Conservation (phyloP, 2,888 invertebrate genomes). For the Barypeithes pellucidus region DNA sequence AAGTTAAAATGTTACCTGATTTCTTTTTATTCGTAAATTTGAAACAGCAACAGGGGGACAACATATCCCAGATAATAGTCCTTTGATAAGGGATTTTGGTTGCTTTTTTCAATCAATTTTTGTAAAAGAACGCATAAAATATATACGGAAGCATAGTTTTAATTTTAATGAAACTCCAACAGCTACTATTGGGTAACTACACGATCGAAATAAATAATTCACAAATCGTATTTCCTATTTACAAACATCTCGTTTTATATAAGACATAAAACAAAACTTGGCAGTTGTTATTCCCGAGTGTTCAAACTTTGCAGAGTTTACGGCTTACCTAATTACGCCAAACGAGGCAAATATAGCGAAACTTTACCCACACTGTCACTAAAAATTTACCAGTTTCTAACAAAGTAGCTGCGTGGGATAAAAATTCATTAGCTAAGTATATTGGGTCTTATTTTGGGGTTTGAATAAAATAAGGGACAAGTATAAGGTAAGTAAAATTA, state of each 20-base stretch:
- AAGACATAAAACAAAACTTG: conserved; percentile 28
- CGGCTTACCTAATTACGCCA: conserved; percentile 14
- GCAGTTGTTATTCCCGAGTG: conserved; percentile 32
- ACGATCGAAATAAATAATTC: conserved; percentile 9
- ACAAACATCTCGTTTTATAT: conserved; percentile 21
- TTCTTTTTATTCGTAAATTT: too few relatives aligned
- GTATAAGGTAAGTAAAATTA: too few relatives aligned
- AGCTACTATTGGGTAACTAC: neutral
- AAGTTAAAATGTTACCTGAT: too few relatives aligned
- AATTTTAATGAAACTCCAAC: too few relatives aligned
- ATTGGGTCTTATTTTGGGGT: neutral
- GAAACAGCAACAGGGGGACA: too few relatives aligned
- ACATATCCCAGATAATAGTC: too few relatives aligned
- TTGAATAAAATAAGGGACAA: neutral
- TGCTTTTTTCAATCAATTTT: too few relatives aligned
- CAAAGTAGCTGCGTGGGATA: conserved; percentile 11
- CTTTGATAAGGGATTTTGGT: too few relatives aligned
- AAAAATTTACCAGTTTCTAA: conserved; percentile 18
- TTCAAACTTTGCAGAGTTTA: conserved; percentile 28
- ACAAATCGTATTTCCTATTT: conserved; percentile 24
- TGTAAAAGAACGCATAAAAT: too few relatives aligned
- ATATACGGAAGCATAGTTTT: too few relatives aligned
- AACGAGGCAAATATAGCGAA: conserved; percentile 23
- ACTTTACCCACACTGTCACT: conserved; percentile 22
- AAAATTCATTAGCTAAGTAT: conserved; percentile 15